These are phyloP conservation scores for Meteorus colon DNA, from an alignment of 2,888 invertebrate species.

Conservation along the genomic window DNA sequence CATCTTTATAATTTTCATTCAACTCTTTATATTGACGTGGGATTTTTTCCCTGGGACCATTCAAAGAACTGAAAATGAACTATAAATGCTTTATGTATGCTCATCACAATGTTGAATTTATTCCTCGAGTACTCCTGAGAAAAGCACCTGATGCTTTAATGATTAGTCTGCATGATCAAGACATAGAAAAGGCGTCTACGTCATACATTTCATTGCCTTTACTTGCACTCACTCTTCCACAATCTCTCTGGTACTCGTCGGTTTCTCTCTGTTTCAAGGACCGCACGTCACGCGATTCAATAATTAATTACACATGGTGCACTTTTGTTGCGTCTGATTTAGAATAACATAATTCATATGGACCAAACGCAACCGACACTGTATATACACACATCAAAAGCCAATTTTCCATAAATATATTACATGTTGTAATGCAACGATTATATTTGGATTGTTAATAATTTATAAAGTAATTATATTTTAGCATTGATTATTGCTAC, in stretches of 20 bases:
- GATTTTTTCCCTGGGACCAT: conserved; percentile 14
- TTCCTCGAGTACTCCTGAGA: conserved; percentile 58
- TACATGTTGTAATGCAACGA: no score
- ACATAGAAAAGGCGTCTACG: conserved; percentile 55
- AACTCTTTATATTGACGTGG: conserved; percentile 29
- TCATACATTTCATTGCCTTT: conserved; percentile 34
- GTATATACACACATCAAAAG: no score
- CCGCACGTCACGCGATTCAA: conserved; percentile 47
- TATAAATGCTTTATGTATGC: not conserved
- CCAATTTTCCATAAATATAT: no score
- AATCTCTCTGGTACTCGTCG: conserved; percentile 43
- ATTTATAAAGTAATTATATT: not conserved
- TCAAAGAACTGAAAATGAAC: not conserved
- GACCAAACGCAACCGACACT: no score
- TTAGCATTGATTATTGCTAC: no score
- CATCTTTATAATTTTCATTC: conserved; percentile 22
- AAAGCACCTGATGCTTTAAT: conserved; percentile 62
- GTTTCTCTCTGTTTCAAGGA: conserved; percentile 26
- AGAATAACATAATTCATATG: conserved; percentile 20
- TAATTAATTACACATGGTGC: conserved; percentile 57
- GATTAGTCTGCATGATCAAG: conserved; percentile 65
- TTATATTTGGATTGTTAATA: not conserved
- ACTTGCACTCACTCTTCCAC: not conserved
- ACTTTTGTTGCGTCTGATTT: conserved; percentile 50
- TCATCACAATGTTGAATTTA: conserved; percentile 42